These are phyloP conservation scores for Cardiocondyla obscurior DNA, from an alignment of 1,140 invertebrate species.

Conservation along the genomic window DNA sequence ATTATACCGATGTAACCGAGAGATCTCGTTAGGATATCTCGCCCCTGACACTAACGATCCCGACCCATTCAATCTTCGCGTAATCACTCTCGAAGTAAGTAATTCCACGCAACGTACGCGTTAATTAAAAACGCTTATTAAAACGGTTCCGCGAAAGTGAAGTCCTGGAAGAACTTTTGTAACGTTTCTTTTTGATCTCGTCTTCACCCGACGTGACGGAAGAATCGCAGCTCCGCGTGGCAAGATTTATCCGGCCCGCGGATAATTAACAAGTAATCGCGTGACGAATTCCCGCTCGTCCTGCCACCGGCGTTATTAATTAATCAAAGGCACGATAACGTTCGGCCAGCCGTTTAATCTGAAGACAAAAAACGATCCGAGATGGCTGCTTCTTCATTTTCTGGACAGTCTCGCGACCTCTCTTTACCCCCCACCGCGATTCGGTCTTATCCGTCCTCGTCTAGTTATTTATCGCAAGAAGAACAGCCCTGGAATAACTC, in stretches of 20 bases:
- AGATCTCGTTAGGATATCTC: neutral
- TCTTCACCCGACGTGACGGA: neutral
- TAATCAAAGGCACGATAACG: conserved; percentile 5
- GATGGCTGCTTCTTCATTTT: conserved; percentile 36
- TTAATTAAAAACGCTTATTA: conserved; percentile 13
- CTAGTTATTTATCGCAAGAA: conserved; percentile 60
- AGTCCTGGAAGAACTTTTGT: neutral
- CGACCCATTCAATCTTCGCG: neutral
- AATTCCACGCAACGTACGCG: neutral
- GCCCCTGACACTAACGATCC: neutral
- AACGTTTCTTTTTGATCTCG: neutral
- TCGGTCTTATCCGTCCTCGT: conserved; percentile 17
- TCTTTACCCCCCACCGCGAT: neutral
- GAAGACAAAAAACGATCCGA: neutral
- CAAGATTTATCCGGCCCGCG: neutral
- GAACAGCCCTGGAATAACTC: conserved; percentile 1
- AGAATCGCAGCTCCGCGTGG: neutral
- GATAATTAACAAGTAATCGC: conserved; percentile 35
- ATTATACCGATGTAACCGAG: neutral
- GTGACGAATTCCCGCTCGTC: neutral
- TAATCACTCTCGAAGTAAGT: conserved; percentile 22
- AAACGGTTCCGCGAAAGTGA: neutral
- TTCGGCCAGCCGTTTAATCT: neutral
- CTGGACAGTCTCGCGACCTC: neutral
- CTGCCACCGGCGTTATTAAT: conserved; percentile 41